Evolutionary conservation across 2,797 vertebrate species (phyloP), one percentile per base, ranked within the genome.

Genomic region (Schizopygopsis pylzovi): DNA sequence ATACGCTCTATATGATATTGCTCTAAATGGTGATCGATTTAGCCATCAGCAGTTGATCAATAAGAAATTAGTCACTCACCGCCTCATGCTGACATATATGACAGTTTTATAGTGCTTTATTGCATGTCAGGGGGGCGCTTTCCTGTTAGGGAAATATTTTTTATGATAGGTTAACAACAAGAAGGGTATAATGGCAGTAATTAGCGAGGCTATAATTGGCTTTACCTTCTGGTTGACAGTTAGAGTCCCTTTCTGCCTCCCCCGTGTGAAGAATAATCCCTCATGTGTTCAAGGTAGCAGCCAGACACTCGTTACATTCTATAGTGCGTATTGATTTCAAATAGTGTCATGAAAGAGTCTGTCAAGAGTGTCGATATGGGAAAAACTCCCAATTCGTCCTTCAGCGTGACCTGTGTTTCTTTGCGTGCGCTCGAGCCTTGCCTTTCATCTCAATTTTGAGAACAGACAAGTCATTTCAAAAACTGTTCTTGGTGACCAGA

Each of bases 161-260:
- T 85, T 85, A 85, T 85, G 76, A 81, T n/a, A 52, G 63, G 81
- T 79, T 79, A 89, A 83, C 16, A 39, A 67, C 1, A 25, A 65
- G n/a, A 82, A 47, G 41, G 45, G 59, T 82, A 22, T 68, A 82
- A 52, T 79, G 71, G 49, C 28, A 73, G 79, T 87, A 70, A 89
- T 89, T 84, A 86, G 43, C 43, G 6, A 71, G 56, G 79, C 25
- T 59, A 59, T 87, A 68, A 87, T 87, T 68, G 83, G n/a, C 80
- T 75, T 59, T 73, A 77, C 52, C 76, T 77, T 81, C 68, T 56
- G 61, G 47, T 73, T 68, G 87, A 73, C 59, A 86, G 84, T 86
- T 86, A 79, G 54, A 83, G 37, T 13, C 39, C 75, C 77, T 56
- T 22, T 25, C 37, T 12, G 39, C 11, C 65, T 85, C 49, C 47